phyloP scores from a whole-genome alignment of 2,888 invertebrate genomes.

The Cephus nigrinus region DNA sequence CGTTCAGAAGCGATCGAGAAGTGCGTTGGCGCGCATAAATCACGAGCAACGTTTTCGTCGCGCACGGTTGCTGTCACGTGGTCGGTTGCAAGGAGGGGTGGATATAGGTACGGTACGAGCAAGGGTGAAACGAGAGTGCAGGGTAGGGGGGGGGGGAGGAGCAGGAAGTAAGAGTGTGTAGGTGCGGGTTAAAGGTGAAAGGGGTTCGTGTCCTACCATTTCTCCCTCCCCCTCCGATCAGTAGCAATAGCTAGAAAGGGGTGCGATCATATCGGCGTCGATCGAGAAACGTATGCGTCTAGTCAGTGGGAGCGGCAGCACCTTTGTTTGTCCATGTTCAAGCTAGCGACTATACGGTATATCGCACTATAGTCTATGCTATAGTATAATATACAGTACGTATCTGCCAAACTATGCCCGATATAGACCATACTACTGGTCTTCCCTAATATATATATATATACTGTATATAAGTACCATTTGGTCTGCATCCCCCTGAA shows the following conservation, averaged over 20 bases:
- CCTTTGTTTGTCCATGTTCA: constrained; percentile 44
- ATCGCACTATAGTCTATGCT: not conserved
- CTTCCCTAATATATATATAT: not conserved
- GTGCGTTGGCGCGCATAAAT: not conserved
- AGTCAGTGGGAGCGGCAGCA: constrained; percentile 47
- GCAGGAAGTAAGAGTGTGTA: constrained; percentile 36
- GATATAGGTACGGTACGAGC: too few relatives aligned
- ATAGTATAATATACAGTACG: not conserved
- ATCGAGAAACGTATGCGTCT: constrained; percentile 60
- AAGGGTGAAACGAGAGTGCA: not conserved
- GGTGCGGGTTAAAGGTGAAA: not conserved
- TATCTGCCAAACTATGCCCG: not conserved
- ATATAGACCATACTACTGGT: not conserved
- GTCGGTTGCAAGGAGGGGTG: not conserved
- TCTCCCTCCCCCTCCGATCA: not conserved
- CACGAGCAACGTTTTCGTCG: not conserved
- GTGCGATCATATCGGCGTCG: constrained; percentile 36
- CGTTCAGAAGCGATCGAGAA: not conserved
- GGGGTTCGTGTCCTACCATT: not conserved
- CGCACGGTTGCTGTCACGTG: not conserved
- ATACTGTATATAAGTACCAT: not conserved
- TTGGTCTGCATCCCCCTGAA: not conserved
- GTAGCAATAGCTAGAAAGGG: not conserved
- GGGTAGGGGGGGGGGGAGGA: constrained; percentile 20
- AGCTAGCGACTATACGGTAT: not conserved